These are phyloP conservation scores for Babyrousa celebensis DNA, from an alignment of 2,797 vertebrate species.

Conservation along the genomic window DNA sequence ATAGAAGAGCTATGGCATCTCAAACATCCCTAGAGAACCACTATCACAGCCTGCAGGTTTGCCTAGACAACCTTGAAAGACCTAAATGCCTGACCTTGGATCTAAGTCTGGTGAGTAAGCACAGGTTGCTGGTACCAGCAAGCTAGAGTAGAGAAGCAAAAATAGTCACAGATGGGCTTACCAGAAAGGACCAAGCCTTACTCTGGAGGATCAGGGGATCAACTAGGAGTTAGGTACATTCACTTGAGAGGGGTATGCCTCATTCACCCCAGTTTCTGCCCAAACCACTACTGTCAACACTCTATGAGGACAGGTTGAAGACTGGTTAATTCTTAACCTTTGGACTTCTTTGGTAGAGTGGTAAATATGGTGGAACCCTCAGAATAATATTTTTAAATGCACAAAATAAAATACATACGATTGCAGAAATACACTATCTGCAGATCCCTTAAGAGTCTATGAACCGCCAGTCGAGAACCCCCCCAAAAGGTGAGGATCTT, in stretches of 20 bases:
- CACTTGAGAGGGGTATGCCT: not conserved
- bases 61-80: not conserved
- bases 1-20: not conserved
- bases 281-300: not conserved
- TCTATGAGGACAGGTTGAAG: not conserved
- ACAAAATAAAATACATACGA: not conserved
- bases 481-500: not conserved
- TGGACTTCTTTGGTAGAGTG: not conserved
- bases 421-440: not conserved
- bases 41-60: not conserved
- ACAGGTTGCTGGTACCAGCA: not conserved
- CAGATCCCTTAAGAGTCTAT: not conserved
- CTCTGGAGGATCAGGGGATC: not conserved
- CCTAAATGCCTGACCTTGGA: not conserved
- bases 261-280: not conserved
- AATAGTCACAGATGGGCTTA: no score
- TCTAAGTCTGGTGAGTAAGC: not conserved
- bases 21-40: not conserved
- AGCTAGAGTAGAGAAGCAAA: not conserved
- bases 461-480: not conserved
- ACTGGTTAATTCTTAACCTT: constrained; percentile 5
- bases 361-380: not conserved
- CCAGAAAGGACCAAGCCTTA: not conserved
- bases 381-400: not conserved
- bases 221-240: not conserved